Conservation (phyloP, 2,113 vertebrate genomes). For the Rhinichthys klamathensis region DNA sequence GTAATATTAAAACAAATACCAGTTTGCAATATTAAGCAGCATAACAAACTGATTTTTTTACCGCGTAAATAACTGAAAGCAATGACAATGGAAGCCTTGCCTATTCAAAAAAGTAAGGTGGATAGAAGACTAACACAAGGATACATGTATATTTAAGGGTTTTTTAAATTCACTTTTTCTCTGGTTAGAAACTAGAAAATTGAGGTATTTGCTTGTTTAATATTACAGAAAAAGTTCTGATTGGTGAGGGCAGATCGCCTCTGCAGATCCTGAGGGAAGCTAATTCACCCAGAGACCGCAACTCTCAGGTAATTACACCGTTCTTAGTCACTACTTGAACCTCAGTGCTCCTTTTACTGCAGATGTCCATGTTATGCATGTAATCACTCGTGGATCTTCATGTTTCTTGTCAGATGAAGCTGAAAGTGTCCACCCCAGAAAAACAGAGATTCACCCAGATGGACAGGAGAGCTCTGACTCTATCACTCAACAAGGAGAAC, state of each 20-base stretch:
- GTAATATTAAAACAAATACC: no score
- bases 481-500: slow-evolving; percentile 76
- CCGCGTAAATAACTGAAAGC: neutral
- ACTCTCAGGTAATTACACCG: slow-evolving; percentile 66
- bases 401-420: slow-evolving; percentile 67
- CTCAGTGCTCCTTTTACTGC: neutral
- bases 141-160: neutral
- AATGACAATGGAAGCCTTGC: neutral
- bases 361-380: neutral
- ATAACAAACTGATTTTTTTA: neutral
- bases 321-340: neutral
- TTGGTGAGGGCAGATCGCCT: slow-evolving; percentile 80
- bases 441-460: slow-evolving; percentile 66
- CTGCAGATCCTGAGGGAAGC: slow-evolving; percentile 85
- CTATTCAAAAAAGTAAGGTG: neutral
- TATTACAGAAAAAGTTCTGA: slow-evolving; percentile 58
- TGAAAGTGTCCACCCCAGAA: slow-evolving; percentile 73
- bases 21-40: neutral
- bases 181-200: neutral
- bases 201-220: neutral
- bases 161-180: neutral
- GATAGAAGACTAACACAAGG: neutral
- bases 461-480: slow-evolving; percentile 66
- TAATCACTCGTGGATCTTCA: neutral
- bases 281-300: slow-evolving; percentile 81